These are phyloP conservation scores for Prionailurus viverrinus DNA, from an alignment of 2,113 vertebrate genomes.

Conservation along the genomic window DNA sequence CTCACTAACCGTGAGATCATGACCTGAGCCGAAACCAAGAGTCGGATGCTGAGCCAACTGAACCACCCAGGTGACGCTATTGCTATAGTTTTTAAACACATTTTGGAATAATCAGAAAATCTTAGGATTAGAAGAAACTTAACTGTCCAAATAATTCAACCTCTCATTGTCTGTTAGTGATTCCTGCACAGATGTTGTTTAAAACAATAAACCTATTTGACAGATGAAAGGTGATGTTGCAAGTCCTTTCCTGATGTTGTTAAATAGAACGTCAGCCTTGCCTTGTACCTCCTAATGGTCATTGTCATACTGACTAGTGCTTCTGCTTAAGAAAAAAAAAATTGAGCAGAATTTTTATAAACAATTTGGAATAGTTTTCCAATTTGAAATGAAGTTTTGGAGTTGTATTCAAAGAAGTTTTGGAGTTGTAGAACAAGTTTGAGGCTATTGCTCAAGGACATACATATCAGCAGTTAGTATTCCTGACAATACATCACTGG, in stretches of 20 bases:
- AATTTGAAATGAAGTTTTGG: neutral
- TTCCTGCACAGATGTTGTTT: neutral
- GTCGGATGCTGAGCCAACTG: too few species aligned
- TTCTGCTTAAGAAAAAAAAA: neutral
- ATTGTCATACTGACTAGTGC: neutral
- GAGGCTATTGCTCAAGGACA: neutral
- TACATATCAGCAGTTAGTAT: neutral
- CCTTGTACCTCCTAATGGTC: neutral
- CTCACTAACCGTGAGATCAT: too few species aligned
- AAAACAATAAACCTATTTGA: neutral
- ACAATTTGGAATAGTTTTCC: neutral
- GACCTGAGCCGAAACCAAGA: too few species aligned
- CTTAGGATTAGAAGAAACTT: neutral
- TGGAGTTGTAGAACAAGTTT: neutral
- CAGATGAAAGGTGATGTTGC: neutral
- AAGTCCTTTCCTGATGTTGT: neutral
- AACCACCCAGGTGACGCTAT: too few species aligned
- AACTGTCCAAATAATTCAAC: neutral
- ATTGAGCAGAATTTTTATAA: neutral
- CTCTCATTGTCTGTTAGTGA: neutral
- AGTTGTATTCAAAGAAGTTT: neutral
- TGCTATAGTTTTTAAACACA: neutral
- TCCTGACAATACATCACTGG: neutral
- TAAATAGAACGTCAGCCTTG: neutral
- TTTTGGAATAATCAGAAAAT: neutral